These are phyloP conservation scores for Pentamera pediparva DNA, from an alignment of 53 echinoderm and acorn worm genomes.

Conservation along the genomic window DNA sequence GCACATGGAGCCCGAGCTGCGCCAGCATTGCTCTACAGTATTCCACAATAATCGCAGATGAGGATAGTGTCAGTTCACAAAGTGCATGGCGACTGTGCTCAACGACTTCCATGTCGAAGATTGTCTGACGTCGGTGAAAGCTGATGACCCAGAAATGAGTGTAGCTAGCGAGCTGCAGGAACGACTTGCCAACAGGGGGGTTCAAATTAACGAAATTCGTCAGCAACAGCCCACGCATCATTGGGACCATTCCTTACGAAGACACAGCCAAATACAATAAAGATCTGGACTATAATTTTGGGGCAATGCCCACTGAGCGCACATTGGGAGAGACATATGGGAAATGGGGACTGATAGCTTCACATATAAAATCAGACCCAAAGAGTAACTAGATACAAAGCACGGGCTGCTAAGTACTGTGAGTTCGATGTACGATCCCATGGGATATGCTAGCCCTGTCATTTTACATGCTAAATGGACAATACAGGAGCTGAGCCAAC, in stretches of 20 bases:
- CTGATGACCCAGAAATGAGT: conserved; percentile 18
- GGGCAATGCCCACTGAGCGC: conserved; percentile 32
- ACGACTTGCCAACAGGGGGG: conserved; percentile 30
- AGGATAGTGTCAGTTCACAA: neutral
- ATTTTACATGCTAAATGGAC: conserved; percentile 27
- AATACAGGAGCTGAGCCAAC: conserved; percentile 30
- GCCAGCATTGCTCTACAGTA: conserved; percentile 40
- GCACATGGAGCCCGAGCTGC: conserved; percentile 49
- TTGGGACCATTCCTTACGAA: conserved; percentile 33
- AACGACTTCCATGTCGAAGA: conserved; percentile 51
- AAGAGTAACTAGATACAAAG: conserved; percentile 28
- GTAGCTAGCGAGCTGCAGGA: conserved; percentile 16
- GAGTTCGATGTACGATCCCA: conserved; percentile 35
- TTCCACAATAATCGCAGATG: conserved; percentile 13
- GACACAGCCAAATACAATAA: conserved; percentile 32
- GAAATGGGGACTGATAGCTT: conserved; percentile 26
- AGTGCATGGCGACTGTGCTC: conserved; percentile 14
- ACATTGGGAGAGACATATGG: too few species aligned
- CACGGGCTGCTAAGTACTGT: conserved; percentile 32
- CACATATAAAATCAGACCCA: neutral
- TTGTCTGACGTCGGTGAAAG: conserved; percentile 21
- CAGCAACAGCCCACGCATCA: conserved; percentile 39
- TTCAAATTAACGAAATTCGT: conserved; percentile 56
- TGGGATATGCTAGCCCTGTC: conserved; percentile 26
- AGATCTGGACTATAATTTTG: conserved; percentile 46